Percentiles rank a stretch among this genome's conserved stretches.
These are phyloP conservation scores for Drosophila trichaetosa DNA, from an alignment of 2,888 invertebrate species.

Conservation along the genomic window DNA sequence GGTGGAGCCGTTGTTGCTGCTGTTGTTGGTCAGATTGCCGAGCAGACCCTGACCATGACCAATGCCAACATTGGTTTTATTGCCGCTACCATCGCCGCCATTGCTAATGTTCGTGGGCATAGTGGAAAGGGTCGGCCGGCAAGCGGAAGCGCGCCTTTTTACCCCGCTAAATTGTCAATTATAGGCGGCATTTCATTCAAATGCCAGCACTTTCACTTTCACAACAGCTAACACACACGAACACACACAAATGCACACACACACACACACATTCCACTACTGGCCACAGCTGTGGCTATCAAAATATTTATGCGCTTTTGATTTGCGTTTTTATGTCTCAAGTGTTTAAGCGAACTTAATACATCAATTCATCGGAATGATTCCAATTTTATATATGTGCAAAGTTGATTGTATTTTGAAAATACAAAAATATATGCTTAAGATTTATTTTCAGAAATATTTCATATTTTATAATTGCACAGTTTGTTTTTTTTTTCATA, in stretches of 20 bases:
- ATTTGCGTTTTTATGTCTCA: slow-evolving; percentile 18
- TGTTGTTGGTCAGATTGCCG: slow-evolving; percentile 29
- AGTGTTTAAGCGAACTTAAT: not conserved
- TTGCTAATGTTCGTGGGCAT: slow-evolving; percentile 71
- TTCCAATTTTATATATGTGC: slow-evolving; percentile 8
- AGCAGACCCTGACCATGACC: slow-evolving; percentile 44
- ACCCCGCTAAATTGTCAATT: slow-evolving; percentile 43
- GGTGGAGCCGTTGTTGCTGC: slow-evolving; percentile 32
- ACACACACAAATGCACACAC: slow-evolving; percentile 12
- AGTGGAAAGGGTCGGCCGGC: slow-evolving; percentile 48
- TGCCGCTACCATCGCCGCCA: slow-evolving; percentile 38
- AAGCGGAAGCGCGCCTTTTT: slow-evolving; percentile 43
- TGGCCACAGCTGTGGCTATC: slow-evolving; percentile 24
- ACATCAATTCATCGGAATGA: not conserved
- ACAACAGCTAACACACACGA: slow-evolving; percentile 2
- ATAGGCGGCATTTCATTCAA: slow-evolving; percentile 32
- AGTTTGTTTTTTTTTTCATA: not conserved
- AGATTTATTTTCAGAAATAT: slow-evolving; percentile 13
- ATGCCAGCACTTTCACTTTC: slow-evolving; percentile 20
- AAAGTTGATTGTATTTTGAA: slow-evolving; percentile 2
- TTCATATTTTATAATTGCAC: slow-evolving; percentile 1
- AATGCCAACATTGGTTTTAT: slow-evolving; percentile 37
- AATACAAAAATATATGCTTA: slow-evolving; percentile 4
- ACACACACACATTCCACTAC: not conserved
- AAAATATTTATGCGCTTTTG: slow-evolving; percentile 24